Evolutionary conservation across 2,113 vertebrate species (phyloP).

Genomic region (Siniperca chuatsi): DNA sequence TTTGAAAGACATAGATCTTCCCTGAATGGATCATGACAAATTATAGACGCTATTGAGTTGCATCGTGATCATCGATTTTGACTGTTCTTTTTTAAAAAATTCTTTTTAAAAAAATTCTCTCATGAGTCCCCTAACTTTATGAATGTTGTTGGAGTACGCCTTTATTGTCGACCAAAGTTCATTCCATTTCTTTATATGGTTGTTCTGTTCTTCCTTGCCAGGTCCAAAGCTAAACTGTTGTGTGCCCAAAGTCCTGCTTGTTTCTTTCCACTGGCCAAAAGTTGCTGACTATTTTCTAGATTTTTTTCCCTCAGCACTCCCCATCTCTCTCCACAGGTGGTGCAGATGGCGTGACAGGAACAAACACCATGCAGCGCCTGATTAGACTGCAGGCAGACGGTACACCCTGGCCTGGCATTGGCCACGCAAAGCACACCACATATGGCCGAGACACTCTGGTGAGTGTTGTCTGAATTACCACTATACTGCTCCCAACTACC

Average conservation of each 20-base stretch:
- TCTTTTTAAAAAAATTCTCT: not conserved
- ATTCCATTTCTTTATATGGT: not conserved
- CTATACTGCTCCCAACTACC: constrained; percentile 38
- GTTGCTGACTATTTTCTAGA: not conserved
- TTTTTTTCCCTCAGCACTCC: constrained; percentile 1
- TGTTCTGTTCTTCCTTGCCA: not conserved
- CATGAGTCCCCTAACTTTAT: not conserved
- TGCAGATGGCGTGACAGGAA: constrained; percentile 91
- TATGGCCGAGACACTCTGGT: constrained; percentile 92
- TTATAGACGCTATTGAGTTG: too few relatives aligned
- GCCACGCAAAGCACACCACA: constrained; percentile 84
- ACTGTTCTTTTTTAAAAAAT: not conserved
- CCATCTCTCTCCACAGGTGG: constrained; percentile 84
- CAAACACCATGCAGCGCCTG: constrained; percentile 90
- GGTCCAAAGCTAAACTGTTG: not conserved
- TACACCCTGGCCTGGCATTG: constrained; percentile 88
- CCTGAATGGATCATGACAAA: too few relatives aligned
- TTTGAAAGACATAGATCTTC: too few relatives aligned
- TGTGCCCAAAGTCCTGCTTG: not conserved
- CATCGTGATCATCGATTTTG: not conserved
- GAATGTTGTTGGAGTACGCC: not conserved
- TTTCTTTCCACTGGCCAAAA: not conserved
- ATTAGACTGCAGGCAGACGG: constrained; percentile 88
- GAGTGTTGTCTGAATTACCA: constrained; percentile 82
- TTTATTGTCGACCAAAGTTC: not conserved